Evolutionary conservation across 1,140 invertebrate genomes (phyloP).

Genomic region (Papilio xuthus): DNA sequence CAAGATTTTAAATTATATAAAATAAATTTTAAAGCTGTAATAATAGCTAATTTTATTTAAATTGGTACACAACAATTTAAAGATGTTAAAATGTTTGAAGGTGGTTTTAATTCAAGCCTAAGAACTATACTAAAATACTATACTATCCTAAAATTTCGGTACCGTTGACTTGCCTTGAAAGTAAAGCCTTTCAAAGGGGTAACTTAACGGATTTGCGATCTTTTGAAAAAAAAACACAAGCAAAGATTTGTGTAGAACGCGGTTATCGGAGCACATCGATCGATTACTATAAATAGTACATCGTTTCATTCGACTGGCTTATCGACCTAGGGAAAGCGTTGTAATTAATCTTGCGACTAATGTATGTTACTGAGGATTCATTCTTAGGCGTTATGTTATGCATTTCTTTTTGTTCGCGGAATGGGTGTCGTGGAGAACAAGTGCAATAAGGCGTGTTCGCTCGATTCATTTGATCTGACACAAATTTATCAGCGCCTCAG

Average conservation of each 20-base stretch:
- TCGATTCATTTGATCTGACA: conserved; percentile 80
- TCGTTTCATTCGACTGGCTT: conserved; percentile 25
- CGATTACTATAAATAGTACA: conserved; percentile 33
- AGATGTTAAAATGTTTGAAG: too few relatives aligned
- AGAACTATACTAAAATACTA: too few relatives aligned
- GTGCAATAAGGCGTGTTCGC: conserved; percentile 69
- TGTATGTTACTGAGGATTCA: conserved; percentile 46
- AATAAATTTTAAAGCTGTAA: not conserved
- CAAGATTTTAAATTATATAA: conserved; percentile 3
- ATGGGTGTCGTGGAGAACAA: conserved; percentile 63
- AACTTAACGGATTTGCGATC: conserved; percentile 50
- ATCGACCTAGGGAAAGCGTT: conserved; percentile 24
- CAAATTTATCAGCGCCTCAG: conserved; percentile 76
- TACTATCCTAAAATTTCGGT: not conserved
- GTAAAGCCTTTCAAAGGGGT: conserved; percentile 55
- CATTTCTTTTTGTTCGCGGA: conserved; percentile 41
- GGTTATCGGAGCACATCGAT: conserved; percentile 10
- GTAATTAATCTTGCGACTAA: conserved; percentile 41
- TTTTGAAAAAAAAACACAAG: conserved; percentile 40
- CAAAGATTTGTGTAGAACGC: not conserved
- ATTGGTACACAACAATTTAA: too few relatives aligned
- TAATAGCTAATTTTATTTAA: not conserved
- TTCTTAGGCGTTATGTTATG: conserved; percentile 44
- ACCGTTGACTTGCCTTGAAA: conserved; percentile 28
- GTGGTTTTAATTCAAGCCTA: too few relatives aligned